Evolutionary conservation across 2,797 vertebrate genomes (phyloP), one percentile per base, ranked within the genome.

Genomic region (Sternarchorhynchus goeldii): DNA sequence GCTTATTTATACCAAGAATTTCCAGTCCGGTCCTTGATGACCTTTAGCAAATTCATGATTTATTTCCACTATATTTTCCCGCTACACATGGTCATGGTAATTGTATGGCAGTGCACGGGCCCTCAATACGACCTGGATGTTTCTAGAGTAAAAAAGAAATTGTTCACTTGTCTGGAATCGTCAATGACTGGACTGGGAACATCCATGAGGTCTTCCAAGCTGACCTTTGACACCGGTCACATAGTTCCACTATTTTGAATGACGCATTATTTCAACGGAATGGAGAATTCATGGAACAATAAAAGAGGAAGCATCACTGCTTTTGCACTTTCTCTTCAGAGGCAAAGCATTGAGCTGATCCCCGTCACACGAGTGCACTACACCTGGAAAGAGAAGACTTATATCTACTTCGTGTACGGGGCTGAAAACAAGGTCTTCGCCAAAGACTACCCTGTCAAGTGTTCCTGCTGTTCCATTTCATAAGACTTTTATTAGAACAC

Each of bases 401-500:
- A 87, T 71, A 83, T 82, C 65, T 91, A 86, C 77, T 90, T 85
- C 77, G 82, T 89, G 3, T 90, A 87, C 32, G 90, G 90, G 18
- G 83, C 76, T 2, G 87, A 90, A 69, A 86, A 89, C 66, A 81
- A 78, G 55, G 85, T 90, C 4, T 86, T 85, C 70, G 80, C 87
- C 12, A 69, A 86, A 29, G 85, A 86, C 72, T 91, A 91, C 53
- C 89, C 90, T 3, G 85, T 66, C 8, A 87, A 84, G 50, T 89
- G 84, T 75, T 84, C 77, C 77, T 91, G 90, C 25, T 86, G 83
- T 57, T 59, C 76, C 8, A 65, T 85, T 5, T 39, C 81, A 31
- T 85, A 67, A 70, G 59, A 32, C 36, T 31, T 55, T 31, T 21
- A 21, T 66, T 21, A 1, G 3, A 29, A 29, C 60, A 63, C 60